A percentile compares a stretch with the other conserved stretches of the same genome.
phyloP scores from a whole-genome alignment of 2,113 vertebrate genomes.

The Terrapene triunguis region DNA sequence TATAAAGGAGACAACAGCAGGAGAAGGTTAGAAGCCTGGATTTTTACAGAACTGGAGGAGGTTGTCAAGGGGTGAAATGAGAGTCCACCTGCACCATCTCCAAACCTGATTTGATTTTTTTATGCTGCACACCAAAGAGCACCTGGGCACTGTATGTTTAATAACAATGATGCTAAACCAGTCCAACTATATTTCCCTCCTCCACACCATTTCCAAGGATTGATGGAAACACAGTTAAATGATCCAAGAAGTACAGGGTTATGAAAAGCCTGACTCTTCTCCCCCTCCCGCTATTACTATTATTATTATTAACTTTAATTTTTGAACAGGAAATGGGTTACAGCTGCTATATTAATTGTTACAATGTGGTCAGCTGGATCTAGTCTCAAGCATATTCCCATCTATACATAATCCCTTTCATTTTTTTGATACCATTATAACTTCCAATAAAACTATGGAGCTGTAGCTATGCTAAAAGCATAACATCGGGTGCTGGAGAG shows the following conservation, averaged over 20 bases:
- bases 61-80: not conserved
- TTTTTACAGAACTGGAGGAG: not conserved
- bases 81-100: not conserved
- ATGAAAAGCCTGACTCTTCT: not conserved
- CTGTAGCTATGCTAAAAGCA: not conserved
- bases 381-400: not conserved
- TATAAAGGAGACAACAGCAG: not conserved
- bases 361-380: not conserved
- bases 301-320: not conserved
- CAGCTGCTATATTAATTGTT: not conserved
- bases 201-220: not conserved
- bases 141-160: not conserved
- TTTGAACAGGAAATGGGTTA: not conserved
- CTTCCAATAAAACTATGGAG: not conserved
- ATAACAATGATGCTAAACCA: not conserved
- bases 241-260: not conserved
- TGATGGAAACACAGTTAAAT: not conserved
- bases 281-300: not conserved
- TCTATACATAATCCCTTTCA: constrained; percentile 39
- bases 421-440: not conserved
- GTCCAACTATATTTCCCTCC: not conserved
- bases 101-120: not conserved
- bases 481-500: constrained; percentile 16
- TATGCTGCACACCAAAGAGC: not conserved
- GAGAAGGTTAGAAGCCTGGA: not conserved